Base-by-base conservation (phyloP, 2,113 vertebrate species). In the Rallus limicola region DNA sequence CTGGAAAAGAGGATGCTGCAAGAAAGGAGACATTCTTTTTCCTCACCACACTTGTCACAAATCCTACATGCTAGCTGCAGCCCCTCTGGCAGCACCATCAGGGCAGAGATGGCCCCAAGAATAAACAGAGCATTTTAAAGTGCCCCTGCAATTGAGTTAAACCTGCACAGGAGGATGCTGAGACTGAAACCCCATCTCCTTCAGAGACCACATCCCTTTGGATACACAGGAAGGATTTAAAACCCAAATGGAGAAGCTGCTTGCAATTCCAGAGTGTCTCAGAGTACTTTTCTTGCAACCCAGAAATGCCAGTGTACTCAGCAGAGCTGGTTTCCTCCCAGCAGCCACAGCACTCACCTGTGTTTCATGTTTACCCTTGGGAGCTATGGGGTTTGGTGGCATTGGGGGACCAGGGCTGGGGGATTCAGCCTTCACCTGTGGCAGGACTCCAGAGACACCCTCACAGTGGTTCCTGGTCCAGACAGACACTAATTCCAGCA, bases 171-270 rank as follows among this genome's bases (percentile, higher is more conserved):
- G 50, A 44, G 56, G 50, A 34, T 28, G 70, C 40, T 2, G 33
- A 31, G 31, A 15, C 80, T 17, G 28, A 13, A 63, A 76, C 6
- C 48, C 4, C 8, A n/a, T 19, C 29, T 68, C 56, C 56, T 36
- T 36, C 3, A 1, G 33, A n/a, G 31, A 2, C 36, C 42, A 65
- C 4, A 0, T 36, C 58, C 16, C 6, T 34, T 40, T 34, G n/a
- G 53, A 24, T 4, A 17, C 25, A 1, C 14, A 59, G 33, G 72
- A 53, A 53, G 81, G 42, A 38, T 5, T 55, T 68, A 6, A 64
- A 52, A 28, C 10, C 63, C 33, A 11, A 52, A 28, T 4, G 0
- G 50, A 75, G 62, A 11, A 86, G 24, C 33, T 38, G 20, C 20
- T 53, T 59, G 50, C 24, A 4, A 33, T 76, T 44, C 31, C 58